Evolutionary conservation across 2,888 invertebrate genomes (phyloP).

Genomic region (Sepioteuthis lessoniana): DNA sequence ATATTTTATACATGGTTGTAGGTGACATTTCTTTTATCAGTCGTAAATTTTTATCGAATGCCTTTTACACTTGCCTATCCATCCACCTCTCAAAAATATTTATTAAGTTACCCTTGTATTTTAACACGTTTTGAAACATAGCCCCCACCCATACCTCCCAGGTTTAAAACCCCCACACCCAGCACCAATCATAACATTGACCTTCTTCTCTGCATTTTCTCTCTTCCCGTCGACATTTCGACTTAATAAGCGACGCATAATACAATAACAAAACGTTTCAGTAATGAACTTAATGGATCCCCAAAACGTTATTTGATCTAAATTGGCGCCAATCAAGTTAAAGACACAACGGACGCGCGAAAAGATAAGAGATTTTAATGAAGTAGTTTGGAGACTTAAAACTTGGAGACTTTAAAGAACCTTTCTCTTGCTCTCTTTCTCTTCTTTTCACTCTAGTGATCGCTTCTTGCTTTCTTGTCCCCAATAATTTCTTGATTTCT

Average conservation of each 20-base stretch:
- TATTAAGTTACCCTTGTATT: background rate
- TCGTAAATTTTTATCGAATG: background rate
- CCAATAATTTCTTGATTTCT: too few relatives aligned
- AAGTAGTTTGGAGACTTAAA: background rate
- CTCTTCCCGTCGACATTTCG: background rate
- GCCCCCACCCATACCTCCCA: background rate
- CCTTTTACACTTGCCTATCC: background rate
- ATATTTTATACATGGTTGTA: background rate
- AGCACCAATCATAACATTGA: background rate
- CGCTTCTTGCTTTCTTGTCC: too few relatives aligned
- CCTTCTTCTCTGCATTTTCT: too few relatives aligned
- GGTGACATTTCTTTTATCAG: background rate
- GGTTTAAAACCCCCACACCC: background rate
- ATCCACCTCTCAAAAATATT: background rate
- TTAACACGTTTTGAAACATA: conserved; percentile 33
- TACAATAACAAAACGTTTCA: background rate
- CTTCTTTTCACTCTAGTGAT: too few relatives aligned
- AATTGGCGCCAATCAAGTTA: conserved; percentile 23
- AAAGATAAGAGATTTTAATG: conserved; percentile 6
- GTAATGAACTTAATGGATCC: conserved; percentile 21
- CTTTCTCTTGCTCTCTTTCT: too few relatives aligned
- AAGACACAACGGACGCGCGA: background rate
- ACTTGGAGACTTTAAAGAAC: too few relatives aligned
- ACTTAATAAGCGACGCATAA: conserved; percentile 33
- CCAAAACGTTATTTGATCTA: background rate